Evolutionary conservation across 2,888 invertebrate species (phyloP), one percentile per base, ranked within the genome.

Genomic region (Lasioglossum lativentre): DNA sequence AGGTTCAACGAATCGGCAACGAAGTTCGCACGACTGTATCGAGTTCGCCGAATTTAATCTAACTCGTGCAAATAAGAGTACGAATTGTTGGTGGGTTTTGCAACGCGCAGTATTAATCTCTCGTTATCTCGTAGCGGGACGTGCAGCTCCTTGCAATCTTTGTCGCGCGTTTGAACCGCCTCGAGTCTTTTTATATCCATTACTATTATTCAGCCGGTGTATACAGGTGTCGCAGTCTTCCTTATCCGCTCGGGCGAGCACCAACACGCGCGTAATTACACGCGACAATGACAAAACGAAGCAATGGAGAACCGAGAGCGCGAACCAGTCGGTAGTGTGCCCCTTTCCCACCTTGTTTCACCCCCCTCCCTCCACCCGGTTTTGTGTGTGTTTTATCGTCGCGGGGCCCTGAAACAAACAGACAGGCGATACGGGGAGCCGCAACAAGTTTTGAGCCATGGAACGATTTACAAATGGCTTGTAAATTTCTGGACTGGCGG

Each of bases 241-340:
- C 71, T 83, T 78, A 66, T 47, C 59, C 83, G 74, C 75, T 75
- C 78, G 45, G 52, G 27, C 72, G 45, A 56, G 42, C 42, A 80
- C 83, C n/a, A 59, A 66, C 38, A 56, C 68, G 70, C 72, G 38
- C 83, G 78, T 85, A 88, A 88, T 88, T 83, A 88, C 83, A 82
- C 77, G 83, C 56, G 83, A 85, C 87, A 88, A 80, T 90, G 89
- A 86, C 82, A 86, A 90, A 90, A 88, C 82, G 86, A 90, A 82
- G 68, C 70, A 77, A 47, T 71, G 83, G 42, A 45, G 45, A 42
- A 77, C 73, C 68, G n/a, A 59, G 59, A 59, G 59, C 66, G 59
- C 66, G 66, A 66, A 52, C 63, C 63, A 30, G 59, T 30, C 30
- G 63, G 63, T 30, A 52, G 75, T 30, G 70, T 63, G 30, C 16